phyloP scores from a whole-genome alignment of 2,797 vertebrate genomes.

The Protonibea diacanthus region DNA sequence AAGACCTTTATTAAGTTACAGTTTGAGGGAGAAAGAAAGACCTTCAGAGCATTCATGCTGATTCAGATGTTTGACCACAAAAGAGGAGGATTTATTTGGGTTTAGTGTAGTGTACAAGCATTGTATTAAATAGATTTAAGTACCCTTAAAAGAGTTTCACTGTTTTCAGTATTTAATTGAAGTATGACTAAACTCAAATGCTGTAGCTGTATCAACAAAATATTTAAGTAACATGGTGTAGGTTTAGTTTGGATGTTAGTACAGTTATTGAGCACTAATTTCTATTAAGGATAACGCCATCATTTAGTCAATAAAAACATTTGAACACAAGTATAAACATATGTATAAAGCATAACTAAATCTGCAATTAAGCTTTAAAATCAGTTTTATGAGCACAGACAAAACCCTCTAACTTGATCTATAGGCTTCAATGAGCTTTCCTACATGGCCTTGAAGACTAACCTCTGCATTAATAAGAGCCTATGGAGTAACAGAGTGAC shows the following conservation, averaged over 20 bases:
- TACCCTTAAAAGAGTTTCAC: not conserved
- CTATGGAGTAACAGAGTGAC: slow-evolving; percentile 4
- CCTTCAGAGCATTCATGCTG: not conserved
- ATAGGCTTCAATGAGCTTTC: slow-evolving; percentile 5
- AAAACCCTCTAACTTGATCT: slow-evolving; percentile 19
- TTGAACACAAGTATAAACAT: not conserved
- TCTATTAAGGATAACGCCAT: not conserved
- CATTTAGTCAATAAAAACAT: not conserved
- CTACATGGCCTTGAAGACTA: slow-evolving; percentile 5
- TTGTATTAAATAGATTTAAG: not conserved
- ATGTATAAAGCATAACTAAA: slow-evolving; percentile 6
- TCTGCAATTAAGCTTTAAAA: not conserved
- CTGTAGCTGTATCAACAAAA: not conserved
- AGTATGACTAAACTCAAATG: slow-evolving; percentile 2
- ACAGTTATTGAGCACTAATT: not conserved
- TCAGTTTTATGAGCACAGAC: slow-evolving; percentile 2
- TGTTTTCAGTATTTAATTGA: not conserved
- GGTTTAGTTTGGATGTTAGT: not conserved
- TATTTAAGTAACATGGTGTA: not conserved
- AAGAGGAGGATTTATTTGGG: not conserved
- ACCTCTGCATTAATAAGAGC: slow-evolving; percentile 7
- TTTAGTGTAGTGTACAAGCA: not conserved
- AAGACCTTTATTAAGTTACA: slow-evolving; percentile 39
- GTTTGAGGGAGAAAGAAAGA: slow-evolving; percentile 19
- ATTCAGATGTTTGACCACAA: slow-evolving; percentile 18